Evolutionary conservation across 2,797 vertebrate genomes (phyloP).

Genomic region (Borostomias antarcticus): DNA sequence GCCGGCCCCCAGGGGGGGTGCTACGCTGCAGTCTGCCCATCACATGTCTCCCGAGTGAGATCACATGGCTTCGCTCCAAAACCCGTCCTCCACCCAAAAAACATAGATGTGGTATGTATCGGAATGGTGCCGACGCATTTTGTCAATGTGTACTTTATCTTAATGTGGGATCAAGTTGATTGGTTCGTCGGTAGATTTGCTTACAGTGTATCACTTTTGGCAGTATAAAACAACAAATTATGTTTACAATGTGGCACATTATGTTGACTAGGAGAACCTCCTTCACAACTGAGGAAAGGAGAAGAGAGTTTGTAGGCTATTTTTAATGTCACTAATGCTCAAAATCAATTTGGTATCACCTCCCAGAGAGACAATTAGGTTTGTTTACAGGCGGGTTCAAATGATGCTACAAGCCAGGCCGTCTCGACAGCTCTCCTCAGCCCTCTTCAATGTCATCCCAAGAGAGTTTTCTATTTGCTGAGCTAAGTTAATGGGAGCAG

Average conservation of each 20-base stretch:
- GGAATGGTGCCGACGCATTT: background rate
- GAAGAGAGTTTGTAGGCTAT: background rate
- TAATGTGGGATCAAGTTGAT: background rate
- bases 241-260: background rate
- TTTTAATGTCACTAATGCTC: background rate
- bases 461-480: conserved; percentile 55
- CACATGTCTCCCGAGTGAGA: conserved; percentile 62
- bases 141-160: background rate
- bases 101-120: conserved; percentile 39
- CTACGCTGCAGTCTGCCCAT: conserved; percentile 20
- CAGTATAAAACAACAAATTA: background rate
- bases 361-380: conserved; percentile 49
- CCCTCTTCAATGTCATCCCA: conserved; percentile 62
- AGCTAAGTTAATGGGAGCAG: conserved; percentile 69
- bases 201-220: background rate
- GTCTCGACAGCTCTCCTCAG: conserved; percentile 68
- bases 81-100: conserved; percentile 41
- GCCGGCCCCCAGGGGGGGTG: conserved; percentile 57
- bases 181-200: background rate
- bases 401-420: conserved; percentile 46
- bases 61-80: conserved; percentile 37
- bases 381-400: conserved; percentile 39
- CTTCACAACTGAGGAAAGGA: background rate
- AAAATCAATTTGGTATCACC: conserved; percentile 35
- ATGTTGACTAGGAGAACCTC: background rate